Conservation (phyloP, 2,888 invertebrate species). For the Cheilosia grossa region DNA sequence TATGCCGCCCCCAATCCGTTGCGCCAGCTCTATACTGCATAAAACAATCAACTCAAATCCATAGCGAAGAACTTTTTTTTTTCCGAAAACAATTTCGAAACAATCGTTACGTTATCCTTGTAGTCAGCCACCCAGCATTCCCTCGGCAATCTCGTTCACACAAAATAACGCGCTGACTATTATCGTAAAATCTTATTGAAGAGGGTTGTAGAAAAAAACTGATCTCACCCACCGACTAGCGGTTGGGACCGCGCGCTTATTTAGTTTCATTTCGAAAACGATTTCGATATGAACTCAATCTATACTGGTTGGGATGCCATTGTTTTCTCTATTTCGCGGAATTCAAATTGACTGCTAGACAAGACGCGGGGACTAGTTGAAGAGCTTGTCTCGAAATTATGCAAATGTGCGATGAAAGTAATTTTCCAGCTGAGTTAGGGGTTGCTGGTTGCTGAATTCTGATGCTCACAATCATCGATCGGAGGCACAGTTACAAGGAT, state of each 20-base stretch:
- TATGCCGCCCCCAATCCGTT: background rate
- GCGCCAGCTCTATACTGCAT: background rate
- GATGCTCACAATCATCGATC: slow-evolving; percentile 24
- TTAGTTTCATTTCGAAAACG: slow-evolving; percentile 64
- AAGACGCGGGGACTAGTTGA: background rate
- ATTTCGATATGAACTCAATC: slow-evolving; percentile 63
- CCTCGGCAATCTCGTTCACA: slow-evolving; percentile 4
- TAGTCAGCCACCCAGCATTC: background rate
- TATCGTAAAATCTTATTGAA: slow-evolving; percentile 66
- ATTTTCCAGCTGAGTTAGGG: slow-evolving; percentile 23
- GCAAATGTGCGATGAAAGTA: slow-evolving; percentile 42
- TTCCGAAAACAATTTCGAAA: slow-evolving; percentile 46
- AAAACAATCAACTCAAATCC: slow-evolving; percentile 59
- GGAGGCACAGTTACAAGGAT: slow-evolving; percentile 15
- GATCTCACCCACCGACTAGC: slow-evolving; percentile 19
- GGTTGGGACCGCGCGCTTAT: slow-evolving; percentile 50
- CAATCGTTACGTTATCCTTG: slow-evolving; percentile 63
- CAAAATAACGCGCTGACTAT: slow-evolving; percentile 40
- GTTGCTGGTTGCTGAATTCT: slow-evolving; percentile 21
- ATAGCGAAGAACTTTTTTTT: slow-evolving; percentile 35
- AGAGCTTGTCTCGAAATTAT: slow-evolving; percentile 47
- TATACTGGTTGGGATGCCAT: slow-evolving; percentile 11
- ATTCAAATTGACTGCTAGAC: slow-evolving; percentile 43
- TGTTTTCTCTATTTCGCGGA: slow-evolving; percentile 17
- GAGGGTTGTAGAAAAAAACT: slow-evolving; percentile 10